Percentiles rank a stretch among this genome's conserved stretches.
Conservation (phyloP, 2,888 invertebrate genomes). For the Thecocarcelia acutangulata region DNA sequence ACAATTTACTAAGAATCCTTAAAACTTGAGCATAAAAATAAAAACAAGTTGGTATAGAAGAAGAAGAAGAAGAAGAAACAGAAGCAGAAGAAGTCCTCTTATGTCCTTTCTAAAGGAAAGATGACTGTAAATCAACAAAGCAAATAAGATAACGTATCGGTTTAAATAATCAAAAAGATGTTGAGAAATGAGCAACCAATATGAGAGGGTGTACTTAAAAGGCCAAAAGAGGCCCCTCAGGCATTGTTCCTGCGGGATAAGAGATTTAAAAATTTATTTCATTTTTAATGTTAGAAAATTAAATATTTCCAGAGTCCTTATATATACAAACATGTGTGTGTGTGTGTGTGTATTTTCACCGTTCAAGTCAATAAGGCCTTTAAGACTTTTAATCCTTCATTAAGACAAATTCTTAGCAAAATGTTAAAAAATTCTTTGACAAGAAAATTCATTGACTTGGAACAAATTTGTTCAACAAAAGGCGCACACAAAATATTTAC, state of each 20-base stretch:
- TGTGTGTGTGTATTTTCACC: no score
- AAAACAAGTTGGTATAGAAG: constrained; percentile 11
- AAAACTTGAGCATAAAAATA: constrained; percentile 15
- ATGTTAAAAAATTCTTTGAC: not conserved
- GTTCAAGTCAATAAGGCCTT: no score
- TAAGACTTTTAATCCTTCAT: not conserved
- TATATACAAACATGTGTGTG: no score
- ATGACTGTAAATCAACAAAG: constrained; percentile 26
- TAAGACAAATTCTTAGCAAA: not conserved
- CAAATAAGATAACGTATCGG: constrained; percentile 37
- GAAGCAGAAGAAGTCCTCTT: constrained; percentile 3
- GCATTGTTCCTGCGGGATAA: no score
- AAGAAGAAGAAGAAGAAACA: constrained; percentile 13
- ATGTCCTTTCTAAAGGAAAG: not conserved
- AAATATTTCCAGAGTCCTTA: no score
- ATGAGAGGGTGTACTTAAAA: not conserved
- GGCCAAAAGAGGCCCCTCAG: not conserved
- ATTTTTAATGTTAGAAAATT: no score
- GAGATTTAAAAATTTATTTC: not conserved
- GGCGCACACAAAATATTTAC: constrained; percentile 10
- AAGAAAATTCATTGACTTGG: constrained; percentile 62
- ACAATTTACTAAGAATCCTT: constrained; percentile 60
- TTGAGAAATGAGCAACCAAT: not conserved
- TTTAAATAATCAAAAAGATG: constrained; percentile 10
- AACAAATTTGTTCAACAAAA: constrained; percentile 57